Conservation (phyloP, 2,113 vertebrate genomes). For the Anguilla japonica region DNA sequence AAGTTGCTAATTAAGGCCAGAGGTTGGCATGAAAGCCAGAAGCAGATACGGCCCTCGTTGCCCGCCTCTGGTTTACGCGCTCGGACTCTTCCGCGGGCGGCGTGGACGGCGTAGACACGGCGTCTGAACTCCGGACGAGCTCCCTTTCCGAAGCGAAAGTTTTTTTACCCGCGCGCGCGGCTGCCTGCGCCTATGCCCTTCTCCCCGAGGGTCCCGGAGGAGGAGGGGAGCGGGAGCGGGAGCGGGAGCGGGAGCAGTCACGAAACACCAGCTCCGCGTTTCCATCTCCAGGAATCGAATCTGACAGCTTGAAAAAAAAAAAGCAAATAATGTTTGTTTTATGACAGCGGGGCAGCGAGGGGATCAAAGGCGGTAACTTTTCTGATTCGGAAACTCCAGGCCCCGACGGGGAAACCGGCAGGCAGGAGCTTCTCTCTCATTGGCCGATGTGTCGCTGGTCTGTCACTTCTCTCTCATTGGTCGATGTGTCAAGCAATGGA, state of each 20-base stretch:
- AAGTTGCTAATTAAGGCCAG: no score
- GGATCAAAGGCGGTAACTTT: constrained; percentile 18
- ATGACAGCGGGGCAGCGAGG: constrained; percentile 20
- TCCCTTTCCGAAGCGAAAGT: no score
- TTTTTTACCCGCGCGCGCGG: no score
- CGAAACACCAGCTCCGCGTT: background rate
- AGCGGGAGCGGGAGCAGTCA: background rate
- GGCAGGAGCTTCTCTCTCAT: background rate
- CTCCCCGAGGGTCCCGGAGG: background rate
- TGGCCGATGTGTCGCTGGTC: background rate
- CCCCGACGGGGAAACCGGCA: background rate
- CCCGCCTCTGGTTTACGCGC: no score
- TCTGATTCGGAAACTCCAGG: constrained; percentile 19
- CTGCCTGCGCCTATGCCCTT: no score
- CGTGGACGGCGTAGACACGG: no score
- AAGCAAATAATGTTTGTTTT: constrained; percentile 25
- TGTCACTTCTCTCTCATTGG: background rate
- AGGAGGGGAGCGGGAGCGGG: background rate
- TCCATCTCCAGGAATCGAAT: background rate
- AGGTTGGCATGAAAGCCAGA: no score
- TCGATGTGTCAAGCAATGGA: background rate
- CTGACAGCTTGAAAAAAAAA: background rate
- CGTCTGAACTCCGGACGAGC: background rate
- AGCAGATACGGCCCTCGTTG: no score
- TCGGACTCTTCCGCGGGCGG: no score